These are phyloP conservation scores for Gadopsis marmoratus DNA, from an alignment of 2,797 vertebrate genomes.

Conservation along the genomic window DNA sequence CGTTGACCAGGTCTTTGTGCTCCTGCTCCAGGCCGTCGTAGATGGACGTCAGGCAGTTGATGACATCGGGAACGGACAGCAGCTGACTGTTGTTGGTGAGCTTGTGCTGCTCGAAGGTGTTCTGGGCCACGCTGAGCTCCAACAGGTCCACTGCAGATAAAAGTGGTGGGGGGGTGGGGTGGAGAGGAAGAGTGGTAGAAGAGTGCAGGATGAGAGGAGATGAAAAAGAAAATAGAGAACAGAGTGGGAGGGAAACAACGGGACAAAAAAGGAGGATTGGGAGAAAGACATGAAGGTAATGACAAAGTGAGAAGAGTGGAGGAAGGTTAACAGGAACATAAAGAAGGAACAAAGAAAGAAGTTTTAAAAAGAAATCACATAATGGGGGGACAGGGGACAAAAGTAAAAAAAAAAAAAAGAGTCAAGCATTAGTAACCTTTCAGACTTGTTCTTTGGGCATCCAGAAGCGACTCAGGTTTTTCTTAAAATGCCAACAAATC, in stretches of 20 bases:
- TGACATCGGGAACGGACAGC: conserved; percentile 92
- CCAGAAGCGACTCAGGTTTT: conserved; percentile 27
- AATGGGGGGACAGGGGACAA: not conserved
- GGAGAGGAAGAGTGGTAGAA: not conserved
- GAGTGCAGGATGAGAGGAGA: not conserved
- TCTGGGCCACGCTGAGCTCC: conserved; percentile 92
- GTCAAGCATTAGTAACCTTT: conserved; percentile 44
- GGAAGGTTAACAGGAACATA: conserved; percentile 30
- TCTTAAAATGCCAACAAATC: conserved; percentile 43
- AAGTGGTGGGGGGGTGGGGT: not conserved
- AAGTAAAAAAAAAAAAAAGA: conserved; percentile 12
- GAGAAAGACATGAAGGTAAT: not conserved
- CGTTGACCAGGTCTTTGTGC: conserved; percentile 95
- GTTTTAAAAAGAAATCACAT: not conserved
- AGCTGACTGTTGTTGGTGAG: conserved; percentile 92
- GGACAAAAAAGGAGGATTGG: not conserved
- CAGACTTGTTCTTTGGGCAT: conserved; percentile 32
- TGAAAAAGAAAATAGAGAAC: not conserved
- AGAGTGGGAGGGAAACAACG: not conserved
- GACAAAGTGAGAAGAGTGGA: not conserved
- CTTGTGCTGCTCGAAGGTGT: conserved; percentile 94
- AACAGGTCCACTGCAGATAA: conserved; percentile 91
- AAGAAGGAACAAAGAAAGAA: not conserved
- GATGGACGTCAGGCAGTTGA: conserved; percentile 94
- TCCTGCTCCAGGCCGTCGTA: conserved; percentile 95